These are phyloP conservation scores for Mohoua ochrocephala DNA, from an alignment of 2,113 vertebrate genomes.

Conservation along the genomic window DNA sequence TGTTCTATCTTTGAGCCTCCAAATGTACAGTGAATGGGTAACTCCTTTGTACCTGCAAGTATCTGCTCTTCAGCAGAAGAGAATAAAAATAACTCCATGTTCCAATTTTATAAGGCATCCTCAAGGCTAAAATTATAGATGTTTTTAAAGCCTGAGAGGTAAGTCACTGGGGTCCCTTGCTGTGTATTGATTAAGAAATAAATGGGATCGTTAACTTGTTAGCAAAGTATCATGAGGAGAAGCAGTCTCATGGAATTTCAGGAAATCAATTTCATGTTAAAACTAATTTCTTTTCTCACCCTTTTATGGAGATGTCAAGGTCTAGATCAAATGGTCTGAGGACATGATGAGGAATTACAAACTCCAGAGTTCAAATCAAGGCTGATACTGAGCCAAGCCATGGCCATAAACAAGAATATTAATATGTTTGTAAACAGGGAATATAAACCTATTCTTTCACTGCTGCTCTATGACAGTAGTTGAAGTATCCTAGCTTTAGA, in stretches of 20 bases:
- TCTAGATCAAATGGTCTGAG: background rate
- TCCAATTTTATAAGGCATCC: background rate
- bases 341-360: background rate
- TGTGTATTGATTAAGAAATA: slow-evolving; percentile 39
- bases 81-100: background rate
- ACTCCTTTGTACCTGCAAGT: background rate
- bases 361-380: background rate
- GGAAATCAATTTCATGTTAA: slow-evolving; percentile 20
- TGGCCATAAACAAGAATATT: background rate
- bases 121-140: slow-evolving; percentile 3
- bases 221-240: background rate
- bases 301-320: background rate
- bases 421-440: background rate
- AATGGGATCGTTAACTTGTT: slow-evolving; percentile 21
- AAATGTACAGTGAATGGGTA: background rate
- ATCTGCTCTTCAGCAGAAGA: background rate
- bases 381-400: background rate
- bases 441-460: background rate
- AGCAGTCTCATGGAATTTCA: background rate
- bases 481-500: background rate
- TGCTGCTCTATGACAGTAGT: background rate
- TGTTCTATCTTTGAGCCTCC: background rate
- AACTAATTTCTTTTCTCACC: background rate
- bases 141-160: background rate
- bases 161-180: background rate